Evolutionary conservation across 2,113 vertebrate species (phyloP).

Genomic region (Vulpes vulpes): DNA sequence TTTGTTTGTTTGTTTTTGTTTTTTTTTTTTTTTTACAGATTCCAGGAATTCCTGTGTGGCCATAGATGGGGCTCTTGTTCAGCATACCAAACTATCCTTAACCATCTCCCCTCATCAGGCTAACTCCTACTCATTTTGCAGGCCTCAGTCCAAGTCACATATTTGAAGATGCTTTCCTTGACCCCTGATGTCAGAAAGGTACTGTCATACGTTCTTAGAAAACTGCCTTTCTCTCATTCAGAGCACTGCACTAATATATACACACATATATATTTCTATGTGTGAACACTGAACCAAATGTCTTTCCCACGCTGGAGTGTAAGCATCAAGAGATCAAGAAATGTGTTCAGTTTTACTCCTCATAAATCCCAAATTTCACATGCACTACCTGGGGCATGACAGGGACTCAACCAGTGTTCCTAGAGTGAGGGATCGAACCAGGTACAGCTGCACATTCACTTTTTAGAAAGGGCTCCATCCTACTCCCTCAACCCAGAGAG

Average conservation of each 20-base stretch:
- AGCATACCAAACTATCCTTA: fast-evolving
- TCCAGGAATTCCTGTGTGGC: neutral
- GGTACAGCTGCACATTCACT: neutral
- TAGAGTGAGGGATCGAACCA: neutral
- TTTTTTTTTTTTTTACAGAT: too few relatives aligned
- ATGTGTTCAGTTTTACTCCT: neutral
- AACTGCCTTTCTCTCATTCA: neutral
- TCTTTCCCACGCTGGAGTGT: neutral
- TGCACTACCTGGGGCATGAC: neutral
- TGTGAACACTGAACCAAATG: neutral
- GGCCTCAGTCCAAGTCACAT: neutral
- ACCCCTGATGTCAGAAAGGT: neutral
- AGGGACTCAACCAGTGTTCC: neutral
- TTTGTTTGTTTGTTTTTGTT: too few relatives aligned
- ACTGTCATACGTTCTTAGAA: neutral
- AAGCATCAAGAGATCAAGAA: neutral
- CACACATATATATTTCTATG: neutral
- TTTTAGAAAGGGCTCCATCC: neutral
- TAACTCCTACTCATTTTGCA: neutral
- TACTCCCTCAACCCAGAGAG: neutral
- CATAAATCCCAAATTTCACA: neutral
- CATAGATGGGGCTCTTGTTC: neutral
- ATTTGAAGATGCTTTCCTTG: neutral
- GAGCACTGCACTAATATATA: neutral
- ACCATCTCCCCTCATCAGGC: neutral